Percentiles rank a stretch among this genome's conserved stretches.
phyloP scores from a whole-genome alignment of 2,797 vertebrate genomes.

The Coccyzus lansbergi region DNA sequence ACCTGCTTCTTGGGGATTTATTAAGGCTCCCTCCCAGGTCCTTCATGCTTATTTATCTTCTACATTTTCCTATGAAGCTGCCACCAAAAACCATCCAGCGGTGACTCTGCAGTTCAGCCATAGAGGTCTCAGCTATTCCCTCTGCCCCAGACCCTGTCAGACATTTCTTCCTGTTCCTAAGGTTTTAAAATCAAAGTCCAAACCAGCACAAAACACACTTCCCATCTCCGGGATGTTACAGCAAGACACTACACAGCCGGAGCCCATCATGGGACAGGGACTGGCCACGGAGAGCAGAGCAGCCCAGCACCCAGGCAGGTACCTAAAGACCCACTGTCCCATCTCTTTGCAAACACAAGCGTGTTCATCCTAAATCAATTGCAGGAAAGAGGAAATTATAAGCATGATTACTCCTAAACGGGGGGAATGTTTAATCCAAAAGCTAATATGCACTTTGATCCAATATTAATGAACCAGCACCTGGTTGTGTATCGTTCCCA shows the following conservation, averaged over 20 bases:
- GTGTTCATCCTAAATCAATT: slow-evolving; percentile 38
- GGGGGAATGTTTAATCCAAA: slow-evolving; percentile 61
- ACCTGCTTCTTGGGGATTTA: background rate
- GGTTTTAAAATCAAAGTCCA: background rate
- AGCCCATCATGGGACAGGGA: background rate
- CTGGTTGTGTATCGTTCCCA: slow-evolving; percentile 36
- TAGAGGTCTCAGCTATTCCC: background rate
- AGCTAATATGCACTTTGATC: slow-evolving; percentile 66
- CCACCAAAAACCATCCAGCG: background rate
- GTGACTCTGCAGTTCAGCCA: background rate
- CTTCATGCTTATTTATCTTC: background rate
- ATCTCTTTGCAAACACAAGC: background rate
- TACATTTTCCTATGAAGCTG: background rate
- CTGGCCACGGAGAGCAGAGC: background rate
- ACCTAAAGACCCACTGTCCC: background rate
- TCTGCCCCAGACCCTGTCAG: background rate
- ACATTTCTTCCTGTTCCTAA: background rate
- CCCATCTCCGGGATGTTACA: background rate
- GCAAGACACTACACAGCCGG: rapidly evolving
- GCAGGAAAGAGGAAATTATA: slow-evolving; percentile 58
- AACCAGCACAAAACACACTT: background rate
- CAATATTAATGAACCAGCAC: slow-evolving; percentile 68
- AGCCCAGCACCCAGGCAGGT: background rate
- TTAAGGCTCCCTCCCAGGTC: background rate
- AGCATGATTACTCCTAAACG: slow-evolving; percentile 58